Percentiles rank a stretch among this genome's conserved stretches.
Conservation (phyloP, 2,888 invertebrate species). For the Spodoptera littoralis region DNA sequence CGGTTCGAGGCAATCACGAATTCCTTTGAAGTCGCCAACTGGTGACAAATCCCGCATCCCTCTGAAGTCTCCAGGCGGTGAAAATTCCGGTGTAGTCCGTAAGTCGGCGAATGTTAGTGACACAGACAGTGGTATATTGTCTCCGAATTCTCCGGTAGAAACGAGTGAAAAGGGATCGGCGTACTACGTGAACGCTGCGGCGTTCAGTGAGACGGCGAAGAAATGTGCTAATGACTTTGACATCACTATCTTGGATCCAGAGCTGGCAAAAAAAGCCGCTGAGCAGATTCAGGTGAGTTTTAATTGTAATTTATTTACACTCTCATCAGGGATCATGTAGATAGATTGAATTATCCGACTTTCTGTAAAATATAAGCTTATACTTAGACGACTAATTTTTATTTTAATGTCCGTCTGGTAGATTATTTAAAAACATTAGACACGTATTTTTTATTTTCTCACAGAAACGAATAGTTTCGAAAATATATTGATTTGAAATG, state of each 20-base stretch:
- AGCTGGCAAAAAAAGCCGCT: conserved; percentile 81
- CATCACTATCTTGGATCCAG: conserved; percentile 81
- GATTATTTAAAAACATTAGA: no score
- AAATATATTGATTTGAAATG: no score
- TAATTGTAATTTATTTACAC: neutral
- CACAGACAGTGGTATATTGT: conserved; percentile 90
- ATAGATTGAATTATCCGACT: no score
- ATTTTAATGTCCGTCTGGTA: no score
- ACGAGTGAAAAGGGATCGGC: conserved; percentile 74
- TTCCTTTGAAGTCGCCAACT: conserved; percentile 73
- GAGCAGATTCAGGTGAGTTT: conserved; percentile 85
- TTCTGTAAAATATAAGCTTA: no score
- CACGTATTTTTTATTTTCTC: no score
- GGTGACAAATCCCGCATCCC: conserved; percentile 78
- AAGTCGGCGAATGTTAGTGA: conserved; percentile 88
- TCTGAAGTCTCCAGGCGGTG: conserved; percentile 76
- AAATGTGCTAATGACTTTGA: conserved; percentile 76
- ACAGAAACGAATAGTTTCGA: no score
- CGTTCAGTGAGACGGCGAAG: conserved; percentile 78
- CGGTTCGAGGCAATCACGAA: conserved; percentile 68
- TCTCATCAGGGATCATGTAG: no score
- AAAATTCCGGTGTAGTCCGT: conserved; percentile 70
- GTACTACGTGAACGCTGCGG: conserved; percentile 81
- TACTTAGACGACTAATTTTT: no score
- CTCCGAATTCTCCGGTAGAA: conserved; percentile 90